Evolutionary conservation across 2,888 invertebrate genomes (phyloP).

Genomic region (Drosophila barbarae): DNA sequence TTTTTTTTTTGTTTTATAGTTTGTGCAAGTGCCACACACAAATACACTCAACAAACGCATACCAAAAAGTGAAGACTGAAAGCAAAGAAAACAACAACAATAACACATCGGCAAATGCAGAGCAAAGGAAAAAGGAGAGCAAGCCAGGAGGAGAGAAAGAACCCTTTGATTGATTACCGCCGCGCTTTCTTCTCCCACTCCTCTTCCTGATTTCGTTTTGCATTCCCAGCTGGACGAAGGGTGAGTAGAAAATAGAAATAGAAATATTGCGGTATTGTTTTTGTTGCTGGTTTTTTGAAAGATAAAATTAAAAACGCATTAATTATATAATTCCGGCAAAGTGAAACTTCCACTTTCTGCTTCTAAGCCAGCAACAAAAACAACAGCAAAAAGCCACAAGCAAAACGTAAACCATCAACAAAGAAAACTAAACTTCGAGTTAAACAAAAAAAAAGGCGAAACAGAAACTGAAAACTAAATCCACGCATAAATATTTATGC

Average conservation of each 20-base stretch:
- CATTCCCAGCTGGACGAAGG: conserved; percentile 23
- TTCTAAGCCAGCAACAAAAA: conserved; percentile 51
- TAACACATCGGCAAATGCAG: background rate
- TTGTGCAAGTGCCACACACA: conserved; percentile 40
- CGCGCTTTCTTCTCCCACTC: conserved; percentile 5
- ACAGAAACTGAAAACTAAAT: conserved; percentile 10
- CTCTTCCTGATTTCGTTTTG: background rate
- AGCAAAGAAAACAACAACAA: conserved; percentile 4
- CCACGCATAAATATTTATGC: conserved; percentile 58
- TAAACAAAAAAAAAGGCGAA: conserved; percentile 1
- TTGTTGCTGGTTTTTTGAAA: conserved; percentile 28
- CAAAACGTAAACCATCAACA: conserved; percentile 68
- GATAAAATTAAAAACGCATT: conserved; percentile 67
- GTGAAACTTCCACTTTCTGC: conserved; percentile 60
- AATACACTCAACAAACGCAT: conserved; percentile 3
- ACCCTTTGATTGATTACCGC: conserved; percentile 30
- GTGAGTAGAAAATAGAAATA: conserved; percentile 23
- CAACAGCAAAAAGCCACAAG: conserved; percentile 22
- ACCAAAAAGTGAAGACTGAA: conserved; percentile 14
- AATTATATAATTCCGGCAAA: conserved; percentile 59
- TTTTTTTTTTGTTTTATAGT: conserved; percentile 18
- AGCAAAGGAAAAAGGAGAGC: conserved; percentile 3
- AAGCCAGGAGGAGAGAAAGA: conserved; percentile 7
- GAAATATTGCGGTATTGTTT: conserved; percentile 33
- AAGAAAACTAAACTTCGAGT: conserved; percentile 24